Evolutionary conservation across 1,140 invertebrate species (phyloP), one percentile per base, ranked within the genome.

Genomic region (Achatina immaculata): DNA sequence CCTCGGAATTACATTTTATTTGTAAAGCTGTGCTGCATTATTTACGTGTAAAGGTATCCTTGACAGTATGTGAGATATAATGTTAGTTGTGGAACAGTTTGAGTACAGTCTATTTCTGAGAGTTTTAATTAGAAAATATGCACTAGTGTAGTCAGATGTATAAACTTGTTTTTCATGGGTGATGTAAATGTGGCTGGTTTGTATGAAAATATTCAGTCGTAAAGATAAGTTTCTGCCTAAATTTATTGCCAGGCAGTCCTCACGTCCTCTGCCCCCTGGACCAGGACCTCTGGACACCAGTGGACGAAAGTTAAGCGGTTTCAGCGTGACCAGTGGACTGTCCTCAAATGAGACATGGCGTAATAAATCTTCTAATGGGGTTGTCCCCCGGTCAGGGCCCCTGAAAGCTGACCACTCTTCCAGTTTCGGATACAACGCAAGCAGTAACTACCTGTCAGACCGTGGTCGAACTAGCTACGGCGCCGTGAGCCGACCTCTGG

Each of bases 251-350:
- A 62, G 58, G 58, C 7, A n/a, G 31, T 16, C 58, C 4, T 62
- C 72, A n/a, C 78, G 82, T 7, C 72, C 78, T 28, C 73, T 89
- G 34, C 88, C 88, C 0, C 28, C 75, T 74, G 88, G 88, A 7
- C 86, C 88, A 65, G 88, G 88, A 1, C 88, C 88, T 28, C 69
- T 89, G 38, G 87, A 88, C 82, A 43, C 78, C 21, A 58, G 38
- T 66, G 87, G 88, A 36, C 83, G 80, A 31, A 88, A 85, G 75
- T 69, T 88, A n/a, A 81, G 42, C 19, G 76, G 45, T 28, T 84
- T 71, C 48, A 81, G 71, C 48, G 66, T 74, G 3, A 55, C 82
- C 36, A 21, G 51, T n/a, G 38, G 2, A 6, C 38, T 48, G 21
- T 4, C 42, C n/a, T 66, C 80, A 19, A 45, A 45, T 3, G 77